A percentile compares a stretch with the other conserved stretches of the same genome.
These are phyloP conservation scores for Phalacrocorax pelagicus DNA, from an alignment of 2,113 vertebrate species.

Conservation along the genomic window DNA sequence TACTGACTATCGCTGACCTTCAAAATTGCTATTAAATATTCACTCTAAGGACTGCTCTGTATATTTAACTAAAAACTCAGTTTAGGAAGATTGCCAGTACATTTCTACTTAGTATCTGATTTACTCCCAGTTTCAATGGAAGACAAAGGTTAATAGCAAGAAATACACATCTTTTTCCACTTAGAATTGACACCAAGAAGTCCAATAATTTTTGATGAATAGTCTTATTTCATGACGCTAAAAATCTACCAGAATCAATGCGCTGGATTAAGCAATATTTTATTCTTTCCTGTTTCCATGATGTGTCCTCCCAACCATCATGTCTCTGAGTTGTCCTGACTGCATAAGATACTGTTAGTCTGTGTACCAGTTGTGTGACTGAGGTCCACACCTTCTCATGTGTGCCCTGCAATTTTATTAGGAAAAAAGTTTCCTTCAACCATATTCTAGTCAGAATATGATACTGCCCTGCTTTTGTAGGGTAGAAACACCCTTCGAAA, in stretches of 20 bases:
- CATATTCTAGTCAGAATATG: background rate
- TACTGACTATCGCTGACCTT: conserved; percentile 57
- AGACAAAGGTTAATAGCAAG: background rate
- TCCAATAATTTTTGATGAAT: background rate
- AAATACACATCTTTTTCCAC: background rate
- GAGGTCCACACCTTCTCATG: background rate
- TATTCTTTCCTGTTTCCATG: background rate
- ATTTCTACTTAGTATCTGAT: background rate
- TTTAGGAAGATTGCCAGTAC: background rate
- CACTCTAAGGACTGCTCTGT: conserved; percentile 33
- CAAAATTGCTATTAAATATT: conserved; percentile 48
- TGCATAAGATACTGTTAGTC: background rate
- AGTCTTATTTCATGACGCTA: background rate
- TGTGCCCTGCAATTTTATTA: background rate
- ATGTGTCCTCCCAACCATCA: background rate
- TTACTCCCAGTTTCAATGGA: background rate
- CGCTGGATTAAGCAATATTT: background rate
- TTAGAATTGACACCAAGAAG: background rate
- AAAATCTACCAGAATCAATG: background rate
- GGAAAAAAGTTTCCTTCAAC: background rate
- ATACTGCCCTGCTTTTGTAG: background rate
- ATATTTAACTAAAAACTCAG: conserved; percentile 21
- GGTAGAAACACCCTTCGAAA: conserved; percentile 10
- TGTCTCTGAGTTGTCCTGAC: background rate
- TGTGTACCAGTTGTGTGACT: background rate